Evolutionary conservation across 2,797 vertebrate species (phyloP), one percentile per base, ranked within the genome.

Genomic region (Halcyon smyrnensis): DNA sequence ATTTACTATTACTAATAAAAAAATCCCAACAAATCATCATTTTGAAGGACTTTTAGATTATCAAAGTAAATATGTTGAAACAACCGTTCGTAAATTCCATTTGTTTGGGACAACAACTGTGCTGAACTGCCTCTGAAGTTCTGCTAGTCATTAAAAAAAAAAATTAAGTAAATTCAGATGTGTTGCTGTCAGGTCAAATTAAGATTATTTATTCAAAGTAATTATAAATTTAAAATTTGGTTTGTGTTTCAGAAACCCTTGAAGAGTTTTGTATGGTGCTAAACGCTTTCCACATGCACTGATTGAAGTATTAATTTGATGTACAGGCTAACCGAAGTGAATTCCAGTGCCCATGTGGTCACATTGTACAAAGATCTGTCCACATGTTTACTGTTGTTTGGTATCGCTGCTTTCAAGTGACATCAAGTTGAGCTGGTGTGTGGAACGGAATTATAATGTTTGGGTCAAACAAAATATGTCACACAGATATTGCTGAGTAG

Each of bases 271-370:
- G 27, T 39, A 5, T 90, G 84, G 53, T 8, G 11, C 62, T 86
- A 51, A 95, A 91, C 91, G 65, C 54, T 92, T 96, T 93, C 94
- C 82, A 65, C 46, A 45, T 93, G 92, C 27, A 24, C 53, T 69
- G 81, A 48, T 92, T 37, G 79, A 56, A 78, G 64, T 84, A 89
- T 84, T 84, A 59, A 86, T 84, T 69, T 84, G 68, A 56, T 32
- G 4, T 80, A 20, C 16, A 81, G 82, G 53, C 34, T 85, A 39
- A 57, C 14, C 74, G 48, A 53, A 70, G 71, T 32, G 54, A 53
- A 28, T 64, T 74, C 32, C 84, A 56, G 34, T 43, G 81, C 43
- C 75, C 18, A 0, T 82, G 57, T 70, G 68, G 43, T 80, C 68
- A 20, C 59, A 1, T 9, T 34, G 64, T 27, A 32, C 68, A 63